Conservation (phyloP, 2,797 vertebrate species). For the Periophthalmus magnuspinnatus region DNA sequence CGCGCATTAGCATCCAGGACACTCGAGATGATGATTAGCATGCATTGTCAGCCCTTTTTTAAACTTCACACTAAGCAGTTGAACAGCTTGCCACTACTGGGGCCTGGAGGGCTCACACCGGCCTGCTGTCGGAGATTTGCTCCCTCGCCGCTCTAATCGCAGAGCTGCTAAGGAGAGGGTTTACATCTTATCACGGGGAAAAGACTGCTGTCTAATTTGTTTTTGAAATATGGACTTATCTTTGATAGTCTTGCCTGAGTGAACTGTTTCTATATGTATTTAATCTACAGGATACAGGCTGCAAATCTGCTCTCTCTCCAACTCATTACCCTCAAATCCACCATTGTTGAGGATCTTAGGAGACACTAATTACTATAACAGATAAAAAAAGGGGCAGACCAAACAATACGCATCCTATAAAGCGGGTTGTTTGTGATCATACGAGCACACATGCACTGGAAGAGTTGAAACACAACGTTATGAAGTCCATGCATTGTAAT, state of each 20-base stretch:
- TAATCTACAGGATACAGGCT: conserved; percentile 2
- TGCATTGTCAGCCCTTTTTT: conserved; percentile 67
- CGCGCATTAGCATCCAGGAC: conserved; percentile 67
- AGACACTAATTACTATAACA: background rate
- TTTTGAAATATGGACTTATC: conserved; percentile 7
- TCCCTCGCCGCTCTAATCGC: conserved; percentile 50
- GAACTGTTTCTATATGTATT: conserved; percentile 4
- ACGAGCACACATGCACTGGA: background rate
- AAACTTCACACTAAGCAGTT: conserved; percentile 64
- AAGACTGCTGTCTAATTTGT: conserved; percentile 42
- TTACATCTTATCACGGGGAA: conserved; percentile 49
- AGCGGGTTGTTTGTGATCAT: background rate
- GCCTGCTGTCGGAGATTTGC: conserved; percentile 63
- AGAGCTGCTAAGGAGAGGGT: conserved; percentile 28
- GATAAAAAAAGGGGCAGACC: background rate
- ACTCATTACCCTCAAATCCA: conserved; percentile 3
- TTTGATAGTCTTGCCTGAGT: conserved; percentile 1
- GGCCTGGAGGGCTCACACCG: conserved; percentile 62
- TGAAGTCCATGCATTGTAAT: background rate
- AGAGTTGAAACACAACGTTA: background rate
- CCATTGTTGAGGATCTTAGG: background rate
- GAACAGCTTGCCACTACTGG: conserved; percentile 65
- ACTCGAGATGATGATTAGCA: conserved; percentile 69
- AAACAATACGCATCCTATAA: background rate
- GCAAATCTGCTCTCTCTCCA: background rate